Evolutionary conservation across 1,140 invertebrate genomes (phyloP).

Genomic region (Listronotus oregonensis): DNA sequence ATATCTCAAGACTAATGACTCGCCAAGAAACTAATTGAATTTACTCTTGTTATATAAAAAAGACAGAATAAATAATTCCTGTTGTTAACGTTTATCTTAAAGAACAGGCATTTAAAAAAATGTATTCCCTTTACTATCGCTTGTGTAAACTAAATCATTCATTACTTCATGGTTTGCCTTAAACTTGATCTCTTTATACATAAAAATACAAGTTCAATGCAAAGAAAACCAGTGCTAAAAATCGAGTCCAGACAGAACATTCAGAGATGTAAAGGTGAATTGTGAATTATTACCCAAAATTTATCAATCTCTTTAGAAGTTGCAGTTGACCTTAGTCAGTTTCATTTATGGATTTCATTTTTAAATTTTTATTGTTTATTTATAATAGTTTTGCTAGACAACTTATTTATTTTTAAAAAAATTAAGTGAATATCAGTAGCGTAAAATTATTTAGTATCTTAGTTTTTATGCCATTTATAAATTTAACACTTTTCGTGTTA

Average conservation of each 20-base stretch:
- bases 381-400: background rate
- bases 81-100: no score
- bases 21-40: no score
- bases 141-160: background rate
- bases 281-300: conserved; percentile 7
- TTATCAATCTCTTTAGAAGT: background rate
- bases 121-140: no score
- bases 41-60: no score
- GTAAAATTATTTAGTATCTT: background rate
- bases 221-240: conserved; percentile 6
- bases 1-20: no score
- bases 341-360: background rate
- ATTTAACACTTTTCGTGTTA: no score
- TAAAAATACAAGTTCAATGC: conserved; percentile 16
- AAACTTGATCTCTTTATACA: conserved; percentile 12
- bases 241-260: conserved; percentile 1
- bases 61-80: no score
- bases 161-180: background rate
- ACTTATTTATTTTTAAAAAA: background rate
- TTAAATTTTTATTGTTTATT: background rate
- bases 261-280: conserved; percentile 8
- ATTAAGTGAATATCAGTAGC: background rate
- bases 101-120: no score
- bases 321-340: conserved; percentile 2
- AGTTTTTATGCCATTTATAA: no score